Base-by-base conservation (phyloP, 2,797 vertebrate genomes). In the Sarcophilus harrisii region DNA sequence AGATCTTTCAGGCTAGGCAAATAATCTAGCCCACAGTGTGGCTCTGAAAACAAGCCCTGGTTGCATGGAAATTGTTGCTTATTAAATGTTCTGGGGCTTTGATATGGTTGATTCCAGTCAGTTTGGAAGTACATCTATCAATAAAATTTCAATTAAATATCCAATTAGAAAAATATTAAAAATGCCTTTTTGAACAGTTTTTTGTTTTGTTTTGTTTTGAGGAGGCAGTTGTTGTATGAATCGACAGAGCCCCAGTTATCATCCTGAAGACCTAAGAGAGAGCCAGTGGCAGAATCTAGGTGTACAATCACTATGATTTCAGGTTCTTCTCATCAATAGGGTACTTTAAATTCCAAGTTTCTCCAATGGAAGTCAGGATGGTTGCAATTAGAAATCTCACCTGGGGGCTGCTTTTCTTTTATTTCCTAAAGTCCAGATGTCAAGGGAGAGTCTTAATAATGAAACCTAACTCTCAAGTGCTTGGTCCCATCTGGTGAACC, bases 401-500 rank as follows among this genome's bases (percentile, higher is more conserved):
- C 66, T 73, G 38, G 73, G 6, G 21, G 3, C 92, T 95, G 45
- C 38, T 89, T 59, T 93, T 90, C 90, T n/a, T 52, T 28, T 81
- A 49, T 57, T n/a, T 21, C 4, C 11, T 58, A 58, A 66, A 49
- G 32, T 81, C 81, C 32, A 91, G 38, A 21, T 49, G 54, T 57
- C 1, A 18, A 58, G 5, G 90, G 62, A 14, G 45, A 28, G 3
- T 24, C 90, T 54, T 45, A 24, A 90, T 27, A n/a, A 90, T 16
- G 90, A 45, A 32, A 49, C 58, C 81, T 89, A n/a, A 92, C 38
- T 92, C 90, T 93, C 45, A 90, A 52, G 21, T 32, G 2, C 0
- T 0, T n/a, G 57, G 16, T 54, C 32, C 73, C 58, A 58, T 62
- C 59, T 96, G 92, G 87, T 95, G 38, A 95, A 94, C 54, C 57